These are phyloP conservation scores for Pteropus rufus DNA, from an alignment of 2,797 vertebrate species.

Conservation along the genomic window DNA sequence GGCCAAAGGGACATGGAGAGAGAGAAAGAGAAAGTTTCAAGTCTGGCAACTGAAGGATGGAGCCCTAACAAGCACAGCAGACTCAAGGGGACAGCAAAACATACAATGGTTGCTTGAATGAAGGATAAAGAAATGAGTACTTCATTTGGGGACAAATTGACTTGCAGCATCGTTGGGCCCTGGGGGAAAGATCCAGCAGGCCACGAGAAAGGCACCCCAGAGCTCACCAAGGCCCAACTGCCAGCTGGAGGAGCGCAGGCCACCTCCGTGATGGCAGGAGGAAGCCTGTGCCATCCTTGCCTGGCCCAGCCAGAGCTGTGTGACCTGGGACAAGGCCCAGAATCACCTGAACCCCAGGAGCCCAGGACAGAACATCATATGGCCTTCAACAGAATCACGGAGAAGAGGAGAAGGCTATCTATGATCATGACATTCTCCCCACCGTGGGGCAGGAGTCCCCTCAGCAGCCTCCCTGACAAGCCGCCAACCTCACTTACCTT, in stretches of 20 bases:
- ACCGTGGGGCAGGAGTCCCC: not conserved
- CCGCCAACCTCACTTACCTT: too few relatives aligned
- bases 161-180: accelerated
- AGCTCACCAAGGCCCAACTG: not conserved
- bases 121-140: not conserved
- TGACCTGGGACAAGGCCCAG: not conserved
- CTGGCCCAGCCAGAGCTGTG: not conserved
- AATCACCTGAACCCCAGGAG: not conserved
- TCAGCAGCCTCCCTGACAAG: not conserved
- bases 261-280: not conserved
- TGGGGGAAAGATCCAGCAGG: too few relatives aligned
- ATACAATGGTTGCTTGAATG: too few relatives aligned
- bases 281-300: not conserved
- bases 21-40: not conserved
- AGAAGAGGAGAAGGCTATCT: not conserved
- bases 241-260: not conserved
- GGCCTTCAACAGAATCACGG: not conserved
- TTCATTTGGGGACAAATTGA: not conserved
- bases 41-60: not conserved
- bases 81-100: not conserved
- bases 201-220: not conserved
- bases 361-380: not conserved
- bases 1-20: accelerated
- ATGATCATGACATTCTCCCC: not conserved
- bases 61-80: too few relatives aligned